These are phyloP conservation scores for Tamias sibiricus DNA, from an alignment of 2,113 vertebrate genomes.

Conservation along the genomic window DNA sequence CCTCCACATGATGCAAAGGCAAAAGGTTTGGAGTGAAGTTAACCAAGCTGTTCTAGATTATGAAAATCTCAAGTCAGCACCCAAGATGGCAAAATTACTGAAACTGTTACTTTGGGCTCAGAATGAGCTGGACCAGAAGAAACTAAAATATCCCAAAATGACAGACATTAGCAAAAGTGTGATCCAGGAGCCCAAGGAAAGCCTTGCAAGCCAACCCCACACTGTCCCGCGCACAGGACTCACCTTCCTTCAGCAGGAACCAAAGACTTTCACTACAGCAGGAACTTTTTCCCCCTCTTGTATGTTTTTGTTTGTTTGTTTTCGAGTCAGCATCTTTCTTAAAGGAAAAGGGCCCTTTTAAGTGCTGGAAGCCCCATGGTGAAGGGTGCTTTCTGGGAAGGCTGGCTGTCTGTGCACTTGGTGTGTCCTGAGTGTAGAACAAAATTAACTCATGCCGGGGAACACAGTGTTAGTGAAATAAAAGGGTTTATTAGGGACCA, in stretches of 20 bases:
- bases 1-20: conserved; percentile 98
- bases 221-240: conserved; percentile 78
- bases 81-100: conserved; percentile 97
- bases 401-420: conserved; percentile 84
- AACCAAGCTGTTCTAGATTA: conserved; percentile 96
- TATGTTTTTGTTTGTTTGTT: background rate
- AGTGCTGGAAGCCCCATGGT: conserved; percentile 82
- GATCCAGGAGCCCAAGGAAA: conserved; percentile 98
- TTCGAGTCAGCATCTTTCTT: conserved; percentile 81
- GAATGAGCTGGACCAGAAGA: conserved; percentile 99
- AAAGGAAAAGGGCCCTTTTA: conserved; percentile 84
- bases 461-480: too few relatives aligned
- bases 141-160: conserved; percentile 99
- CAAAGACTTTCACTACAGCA: conserved; percentile 85
- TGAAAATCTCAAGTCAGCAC: conserved; percentile 92
- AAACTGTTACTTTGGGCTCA: conserved; percentile 99
- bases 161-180: conserved; percentile 99
- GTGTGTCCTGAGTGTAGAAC: too few relatives aligned
- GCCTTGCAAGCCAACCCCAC: conserved; percentile 74
- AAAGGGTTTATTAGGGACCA: too few relatives aligned
- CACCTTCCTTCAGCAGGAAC: conserved; percentile 84
- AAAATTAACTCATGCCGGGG: too few relatives aligned
- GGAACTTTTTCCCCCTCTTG: conserved; percentile 76
- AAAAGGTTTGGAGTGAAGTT: conserved; percentile 99
- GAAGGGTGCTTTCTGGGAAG: conserved; percentile 83